phyloP scores from a whole-genome alignment of 2,888 invertebrate species.

The Cistogaster globosa region DNA sequence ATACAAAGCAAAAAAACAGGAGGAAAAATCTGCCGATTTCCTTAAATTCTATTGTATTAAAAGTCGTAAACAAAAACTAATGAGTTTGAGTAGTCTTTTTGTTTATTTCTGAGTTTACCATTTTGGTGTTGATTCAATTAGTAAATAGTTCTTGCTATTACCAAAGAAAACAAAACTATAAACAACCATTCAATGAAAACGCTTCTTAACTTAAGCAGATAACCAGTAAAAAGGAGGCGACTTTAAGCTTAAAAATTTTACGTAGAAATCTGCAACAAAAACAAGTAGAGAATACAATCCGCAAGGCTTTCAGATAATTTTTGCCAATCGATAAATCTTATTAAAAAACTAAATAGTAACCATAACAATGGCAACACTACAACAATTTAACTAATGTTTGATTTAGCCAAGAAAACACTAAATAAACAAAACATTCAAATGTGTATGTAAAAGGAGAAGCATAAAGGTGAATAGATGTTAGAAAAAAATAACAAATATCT shows the following conservation, averaged over 20 bases:
- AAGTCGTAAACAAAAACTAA: slow-evolving; percentile 10
- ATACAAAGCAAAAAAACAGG: slow-evolving; percentile 13
- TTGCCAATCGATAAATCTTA: slow-evolving; percentile 69
- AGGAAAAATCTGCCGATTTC: slow-evolving; percentile 17
- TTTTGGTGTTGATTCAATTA: slow-evolving; percentile 83
- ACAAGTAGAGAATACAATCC: slow-evolving; percentile 33
- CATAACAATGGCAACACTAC: slow-evolving; percentile 62
- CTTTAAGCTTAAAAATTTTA: slow-evolving; percentile 35
- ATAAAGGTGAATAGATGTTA: slow-evolving; percentile 59
- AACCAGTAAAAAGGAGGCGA: slow-evolving; percentile 1
- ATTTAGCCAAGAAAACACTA: slow-evolving; percentile 42
- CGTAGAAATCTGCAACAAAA: slow-evolving; percentile 24
- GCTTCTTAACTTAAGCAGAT: slow-evolving; percentile 32
- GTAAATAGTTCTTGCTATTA: slow-evolving; percentile 77
- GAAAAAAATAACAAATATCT: slow-evolving; percentile 51
- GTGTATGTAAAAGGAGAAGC: slow-evolving; percentile 26
- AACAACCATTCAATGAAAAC: slow-evolving; percentile 48
- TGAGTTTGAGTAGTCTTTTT: slow-evolving; percentile 15
- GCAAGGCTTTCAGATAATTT: slow-evolving; percentile 63
- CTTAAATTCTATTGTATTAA: slow-evolving; percentile 30
- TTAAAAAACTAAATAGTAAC: slow-evolving; percentile 67
- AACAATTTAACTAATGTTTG: slow-evolving; percentile 65
- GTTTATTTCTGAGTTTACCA: slow-evolving; percentile 75
- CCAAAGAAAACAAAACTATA: slow-evolving; percentile 1
- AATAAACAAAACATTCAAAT: background rate